Percentiles rank a stretch among this genome's conserved stretches.
Evolutionary conservation across 2,888 invertebrate species (phyloP).

Genomic region (Polydrusus cervinus): DNA sequence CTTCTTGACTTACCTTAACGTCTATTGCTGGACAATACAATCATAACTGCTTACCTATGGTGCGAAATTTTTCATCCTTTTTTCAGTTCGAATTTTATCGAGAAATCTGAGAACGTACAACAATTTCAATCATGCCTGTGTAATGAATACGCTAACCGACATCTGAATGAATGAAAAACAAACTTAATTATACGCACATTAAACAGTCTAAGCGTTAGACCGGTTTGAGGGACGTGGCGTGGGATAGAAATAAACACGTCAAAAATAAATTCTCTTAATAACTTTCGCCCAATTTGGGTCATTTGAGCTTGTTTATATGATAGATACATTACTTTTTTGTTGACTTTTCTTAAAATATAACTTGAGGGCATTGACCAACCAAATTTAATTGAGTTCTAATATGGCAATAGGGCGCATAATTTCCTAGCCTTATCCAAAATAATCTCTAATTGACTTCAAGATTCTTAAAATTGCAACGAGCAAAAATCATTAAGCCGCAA

Average conservation of each 20-base stretch:
- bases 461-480: no score
- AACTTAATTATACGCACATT: slow-evolving; percentile 57
- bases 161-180: slow-evolving; percentile 56
- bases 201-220: slow-evolving; percentile 48
- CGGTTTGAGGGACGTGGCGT: slow-evolving; percentile 33
- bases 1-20: no score
- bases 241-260: slow-evolving; percentile 31
- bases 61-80: slow-evolving; percentile 4
- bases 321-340: no score
- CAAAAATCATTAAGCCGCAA: no score
- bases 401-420: no score
- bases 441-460: no score
- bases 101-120: slow-evolving; percentile 55
- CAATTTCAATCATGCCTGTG: slow-evolving; percentile 55
- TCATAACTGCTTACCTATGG: no score
- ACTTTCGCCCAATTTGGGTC: slow-evolving; percentile 8
- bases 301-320: slow-evolving; percentile 1
- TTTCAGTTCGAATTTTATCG: slow-evolving; percentile 48
- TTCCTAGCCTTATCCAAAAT: no score
- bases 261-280: neutral
- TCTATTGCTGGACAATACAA: no score
- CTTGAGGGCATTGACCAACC: no score
- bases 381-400: no score
- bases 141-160: slow-evolving; percentile 58
- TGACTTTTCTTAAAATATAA: no score